phyloP scores from a whole-genome alignment of 2,113 vertebrate species.

The Passer montanus region DNA sequence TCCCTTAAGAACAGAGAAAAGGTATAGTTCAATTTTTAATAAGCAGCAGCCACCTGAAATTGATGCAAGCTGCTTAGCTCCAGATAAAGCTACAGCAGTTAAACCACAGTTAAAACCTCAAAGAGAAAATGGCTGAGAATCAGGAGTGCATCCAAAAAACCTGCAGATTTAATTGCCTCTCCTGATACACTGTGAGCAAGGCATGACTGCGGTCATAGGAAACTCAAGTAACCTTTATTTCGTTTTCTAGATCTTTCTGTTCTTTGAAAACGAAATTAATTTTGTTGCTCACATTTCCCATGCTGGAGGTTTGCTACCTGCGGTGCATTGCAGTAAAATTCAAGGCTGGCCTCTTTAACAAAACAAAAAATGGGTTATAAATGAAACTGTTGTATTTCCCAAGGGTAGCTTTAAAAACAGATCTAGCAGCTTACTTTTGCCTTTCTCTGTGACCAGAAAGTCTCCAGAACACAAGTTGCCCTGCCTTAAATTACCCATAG shows the following conservation, averaged over 20 bases:
- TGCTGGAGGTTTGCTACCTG: not conserved
- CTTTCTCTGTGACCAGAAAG: not conserved
- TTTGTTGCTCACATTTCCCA: not conserved
- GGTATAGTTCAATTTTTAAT: constrained; percentile 37
- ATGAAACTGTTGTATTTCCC: not conserved
- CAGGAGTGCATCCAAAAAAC: not conserved
- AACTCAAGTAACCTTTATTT: not conserved
- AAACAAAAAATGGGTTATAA: constrained; percentile 6
- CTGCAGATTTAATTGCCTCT: constrained; percentile 18
- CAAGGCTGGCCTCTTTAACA: not conserved
- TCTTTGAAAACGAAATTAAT: constrained; percentile 13
- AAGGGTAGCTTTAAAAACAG: not conserved
- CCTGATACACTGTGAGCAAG: not conserved
- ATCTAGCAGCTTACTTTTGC: not conserved
- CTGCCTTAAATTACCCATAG: not conserved
- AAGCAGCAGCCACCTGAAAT: constrained; percentile 47
- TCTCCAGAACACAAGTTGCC: not conserved
- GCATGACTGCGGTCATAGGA: not conserved
- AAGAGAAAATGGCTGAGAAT: constrained; percentile 14
- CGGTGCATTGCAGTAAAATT: constrained; percentile 1
- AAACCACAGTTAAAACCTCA: constrained; percentile 54
- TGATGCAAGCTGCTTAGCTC: constrained; percentile 24
- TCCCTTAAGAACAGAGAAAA: constrained; percentile 41
- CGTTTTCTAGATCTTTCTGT: not conserved
- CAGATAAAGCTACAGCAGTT: constrained; percentile 32